Evolutionary conservation across 23 tunicate genomes (phyloP), one percentile per base, ranked within the genome.

Genomic region (Phallusia fumigata): DNA sequence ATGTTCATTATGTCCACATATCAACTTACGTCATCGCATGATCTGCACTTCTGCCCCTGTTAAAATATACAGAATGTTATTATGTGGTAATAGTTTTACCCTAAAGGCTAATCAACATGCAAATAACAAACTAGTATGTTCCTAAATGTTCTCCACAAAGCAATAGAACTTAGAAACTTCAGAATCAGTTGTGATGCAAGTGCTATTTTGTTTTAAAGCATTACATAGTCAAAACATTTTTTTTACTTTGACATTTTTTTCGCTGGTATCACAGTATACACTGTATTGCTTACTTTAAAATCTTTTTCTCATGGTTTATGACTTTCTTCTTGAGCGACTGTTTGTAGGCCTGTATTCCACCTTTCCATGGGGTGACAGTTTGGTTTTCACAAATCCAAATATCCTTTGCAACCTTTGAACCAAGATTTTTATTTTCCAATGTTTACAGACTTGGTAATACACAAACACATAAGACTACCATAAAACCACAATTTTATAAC

Each of bases 351-450:
- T 80, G 81, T 30, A 86, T 86, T 21, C 82, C 86, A 44, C 76
- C 77, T 31, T 80, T 78, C 95, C 95, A 90, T n/a, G 87, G 87
- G 19, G 95, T 86, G 0, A 86, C 83, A 13, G 86, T 85, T 47
- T 73, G 76, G 52, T 90, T 86, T 77, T 90, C 95, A 90, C 95
- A 90, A 78, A 90, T 79, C 95, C 95, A 90, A 51, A 90, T 90
- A 31, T 86, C 90, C 31, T 90, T 84, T 0, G 90, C 95, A 12
- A 90, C 90, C 88, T 84, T 65, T 6, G 1, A 0, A 10, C 5
- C 47, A 40, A 65, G 35, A 30, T 30, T 32, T 15, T 13, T 6
- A 21, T 21, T 3, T 22, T 13, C 13, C 28, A 22, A 58, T 24
- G 26, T 3, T 51, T 13, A 51, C n/a, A n/a, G n/a, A n/a, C n/a